phyloP scores from a whole-genome alignment of 2,797 vertebrate species.

The Xiphophorus birchmanni region DNA sequence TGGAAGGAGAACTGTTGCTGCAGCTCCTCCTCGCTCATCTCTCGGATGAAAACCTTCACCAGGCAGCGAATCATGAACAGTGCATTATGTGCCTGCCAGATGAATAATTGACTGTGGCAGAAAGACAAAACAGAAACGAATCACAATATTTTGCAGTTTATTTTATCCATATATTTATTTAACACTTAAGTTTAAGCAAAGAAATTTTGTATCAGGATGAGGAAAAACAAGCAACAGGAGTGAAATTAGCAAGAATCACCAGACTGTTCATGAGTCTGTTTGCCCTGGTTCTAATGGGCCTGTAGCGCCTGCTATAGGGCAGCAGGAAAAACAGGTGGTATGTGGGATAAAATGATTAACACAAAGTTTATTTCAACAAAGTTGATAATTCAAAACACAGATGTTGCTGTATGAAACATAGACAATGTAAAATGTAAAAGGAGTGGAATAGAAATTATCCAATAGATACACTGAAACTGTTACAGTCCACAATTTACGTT shows the following conservation, averaged over 20 bases:
- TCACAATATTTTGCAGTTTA: neutral
- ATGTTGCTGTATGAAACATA: neutral
- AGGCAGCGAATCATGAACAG: constrained; percentile 96
- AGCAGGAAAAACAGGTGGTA: no score
- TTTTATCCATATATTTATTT: neutral
- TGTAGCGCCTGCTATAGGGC: no score
- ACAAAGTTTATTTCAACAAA: neutral
- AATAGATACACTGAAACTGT: neutral
- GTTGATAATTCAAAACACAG: neutral
- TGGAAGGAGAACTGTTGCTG: constrained; percentile 92
- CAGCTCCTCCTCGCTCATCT: constrained; percentile 92
- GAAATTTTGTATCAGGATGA: neutral
- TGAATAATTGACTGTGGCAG: constrained; percentile 92
- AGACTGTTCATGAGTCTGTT: no score
- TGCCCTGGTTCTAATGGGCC: no score
- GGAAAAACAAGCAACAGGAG: neutral
- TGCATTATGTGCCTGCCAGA: constrained; percentile 98
- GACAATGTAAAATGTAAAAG: neutral
- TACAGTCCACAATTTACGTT: neutral
- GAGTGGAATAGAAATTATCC: neutral
- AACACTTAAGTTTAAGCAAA: neutral
- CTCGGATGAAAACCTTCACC: constrained; percentile 94
- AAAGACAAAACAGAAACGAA: constrained; percentile 49
- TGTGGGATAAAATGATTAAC: neutral
- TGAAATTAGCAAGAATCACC: neutral